phyloP scores from a whole-genome alignment of 2,888 invertebrate genomes.

The Drosophila aldrichi region DNA sequence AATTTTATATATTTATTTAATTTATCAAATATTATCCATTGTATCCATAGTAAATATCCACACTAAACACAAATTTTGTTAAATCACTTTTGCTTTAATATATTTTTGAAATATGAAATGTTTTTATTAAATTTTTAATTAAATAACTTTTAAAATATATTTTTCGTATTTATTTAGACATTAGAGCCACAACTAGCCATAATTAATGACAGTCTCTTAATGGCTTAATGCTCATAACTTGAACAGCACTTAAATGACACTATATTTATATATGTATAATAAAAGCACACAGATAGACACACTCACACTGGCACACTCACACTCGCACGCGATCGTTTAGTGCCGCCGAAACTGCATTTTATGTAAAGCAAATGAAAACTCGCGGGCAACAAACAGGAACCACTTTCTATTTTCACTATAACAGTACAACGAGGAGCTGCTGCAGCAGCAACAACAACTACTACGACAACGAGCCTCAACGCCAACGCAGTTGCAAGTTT shows the following conservation, averaged over 20 bases:
- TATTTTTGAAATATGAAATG: background rate
- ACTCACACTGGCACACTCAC: conserved; percentile 25
- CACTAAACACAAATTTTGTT: background rate
- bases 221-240: conserved; percentile 34
- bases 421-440: conserved; percentile 69
- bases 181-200: conserved; percentile 8
- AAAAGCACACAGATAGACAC: conserved; percentile 17
- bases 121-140: background rate
- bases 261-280: conserved; percentile 23
- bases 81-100: background rate
- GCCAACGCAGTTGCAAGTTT: conserved; percentile 67
- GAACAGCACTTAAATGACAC: conserved; percentile 43
- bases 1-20: too few relatives aligned
- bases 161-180: background rate
- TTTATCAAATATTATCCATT: background rate
- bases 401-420: conserved; percentile 85
- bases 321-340: conserved; percentile 14
- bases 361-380: conserved; percentile 79
- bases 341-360: conserved; percentile 66
- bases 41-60: background rate
- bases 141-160: background rate
- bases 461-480: conserved; percentile 31
- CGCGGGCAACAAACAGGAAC: conserved; percentile 80
- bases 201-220: conserved; percentile 23
- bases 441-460: conserved; percentile 8